A percentile compares a stretch with the other conserved stretches of the same genome.
Conservation (phyloP, 2,113 vertebrate genomes). For the Labeo rohita region DNA sequence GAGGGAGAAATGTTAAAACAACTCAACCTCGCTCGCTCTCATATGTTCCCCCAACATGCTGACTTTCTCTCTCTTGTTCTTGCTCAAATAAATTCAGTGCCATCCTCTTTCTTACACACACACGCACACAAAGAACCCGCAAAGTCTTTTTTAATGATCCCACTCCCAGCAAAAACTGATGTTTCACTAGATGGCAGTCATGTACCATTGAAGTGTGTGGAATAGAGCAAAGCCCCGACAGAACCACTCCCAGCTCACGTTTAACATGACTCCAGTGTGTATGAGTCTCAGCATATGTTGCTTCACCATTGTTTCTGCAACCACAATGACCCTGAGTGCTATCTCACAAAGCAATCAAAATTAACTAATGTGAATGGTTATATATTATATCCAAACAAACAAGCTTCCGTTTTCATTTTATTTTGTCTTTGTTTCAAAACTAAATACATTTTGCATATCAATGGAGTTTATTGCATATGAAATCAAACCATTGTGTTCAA, state of each 20-base stretch:
- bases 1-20: slow-evolving; percentile 28
- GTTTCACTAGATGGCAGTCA: slow-evolving; percentile 70
- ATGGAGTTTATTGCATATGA: neutral
- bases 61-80: slow-evolving; percentile 7
- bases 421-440: neutral
- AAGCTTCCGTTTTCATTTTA: neutral
- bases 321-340: neutral
- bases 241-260: slow-evolving; percentile 21
- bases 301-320: neutral
- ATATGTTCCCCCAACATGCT: slow-evolving; percentile 13
- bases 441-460: neutral
- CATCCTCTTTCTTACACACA: slow-evolving; percentile 21
- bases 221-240: slow-evolving; percentile 12
- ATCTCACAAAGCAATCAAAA: neutral
- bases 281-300: neutral
- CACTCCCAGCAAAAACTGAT: neutral
- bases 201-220: slow-evolving; percentile 47
- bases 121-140: slow-evolving; percentile 33
- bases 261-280: slow-evolving; percentile 5
- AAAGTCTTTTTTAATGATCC: neutral
- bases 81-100: neutral
- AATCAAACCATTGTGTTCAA: neutral
- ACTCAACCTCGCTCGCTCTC: neutral
- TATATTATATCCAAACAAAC: neutral
- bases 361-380: neutral